phyloP scores from a whole-genome alignment of 1,140 invertebrate genomes.

The Papilio aristodemus region DNA sequence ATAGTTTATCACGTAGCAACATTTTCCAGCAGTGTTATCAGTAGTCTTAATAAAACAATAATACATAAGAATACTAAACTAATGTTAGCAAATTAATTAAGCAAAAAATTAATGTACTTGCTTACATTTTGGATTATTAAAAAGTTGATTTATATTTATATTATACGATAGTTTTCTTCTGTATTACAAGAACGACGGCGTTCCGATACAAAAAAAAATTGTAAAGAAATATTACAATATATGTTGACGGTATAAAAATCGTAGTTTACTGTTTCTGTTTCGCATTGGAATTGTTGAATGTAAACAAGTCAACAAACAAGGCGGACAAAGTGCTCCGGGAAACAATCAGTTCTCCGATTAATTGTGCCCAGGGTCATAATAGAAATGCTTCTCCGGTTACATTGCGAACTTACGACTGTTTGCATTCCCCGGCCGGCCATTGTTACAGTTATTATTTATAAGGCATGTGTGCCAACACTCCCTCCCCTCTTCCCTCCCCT shows the following conservation, averaged over 20 bases:
- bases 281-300: neutral
- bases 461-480: slow-evolving; percentile 2
- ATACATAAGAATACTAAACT: no score
- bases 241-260: neutral
- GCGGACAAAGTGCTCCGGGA: neutral
- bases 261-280: slow-evolving; percentile 2
- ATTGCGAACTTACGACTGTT: slow-evolving; percentile 35
- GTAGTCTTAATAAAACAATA: neutral
- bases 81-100: no score
- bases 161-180: no score
- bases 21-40: neutral
- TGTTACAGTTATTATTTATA: slow-evolving; percentile 27
- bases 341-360: slow-evolving; percentile 27
- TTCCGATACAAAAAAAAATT: neutral
- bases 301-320: slow-evolving; percentile 6
- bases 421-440: slow-evolving; percentile 34
- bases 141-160: no score
- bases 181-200: neutral
- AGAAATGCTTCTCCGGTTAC: slow-evolving; percentile 38
- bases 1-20: neutral
- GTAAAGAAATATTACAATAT: neutral
- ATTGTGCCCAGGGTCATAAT: slow-evolving; percentile 33
- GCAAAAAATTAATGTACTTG: no score
- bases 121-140: no score
- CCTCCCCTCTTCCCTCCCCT: neutral